Percentiles rank a stretch among this genome's conserved stretches.
Conservation (phyloP, 2,888 invertebrate species). For the Plebejus argus region DNA sequence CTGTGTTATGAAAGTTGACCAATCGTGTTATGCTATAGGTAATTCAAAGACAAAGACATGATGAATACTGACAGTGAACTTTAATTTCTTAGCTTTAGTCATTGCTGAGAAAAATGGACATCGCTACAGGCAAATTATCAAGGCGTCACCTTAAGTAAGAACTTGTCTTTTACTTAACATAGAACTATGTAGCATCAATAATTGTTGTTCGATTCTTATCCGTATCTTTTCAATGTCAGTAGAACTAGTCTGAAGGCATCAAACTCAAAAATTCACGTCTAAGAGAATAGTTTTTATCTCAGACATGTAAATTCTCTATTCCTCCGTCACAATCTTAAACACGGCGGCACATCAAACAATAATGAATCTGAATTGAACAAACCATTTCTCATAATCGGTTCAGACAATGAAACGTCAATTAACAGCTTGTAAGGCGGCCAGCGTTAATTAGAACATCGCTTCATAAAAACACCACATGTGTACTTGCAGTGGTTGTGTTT, state of each 20-base stretch:
- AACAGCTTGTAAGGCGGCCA: slow-evolving; percentile 63
- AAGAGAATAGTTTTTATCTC: neutral
- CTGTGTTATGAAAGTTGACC: too few species aligned
- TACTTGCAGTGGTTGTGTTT: slow-evolving; percentile 60
- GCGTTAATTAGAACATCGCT: slow-evolving; percentile 70
- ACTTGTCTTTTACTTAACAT: neutral
- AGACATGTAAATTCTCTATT: neutral
- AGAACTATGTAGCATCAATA: neutral
- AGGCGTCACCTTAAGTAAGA: too few species aligned
- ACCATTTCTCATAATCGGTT: slow-evolving; percentile 47
- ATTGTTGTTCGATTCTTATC: neutral
- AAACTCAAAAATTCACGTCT: too few species aligned
- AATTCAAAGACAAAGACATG: too few species aligned
- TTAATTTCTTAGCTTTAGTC: too few species aligned
- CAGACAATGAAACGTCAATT: slow-evolving; percentile 69
- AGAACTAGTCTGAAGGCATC: too few species aligned
- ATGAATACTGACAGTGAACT: too few species aligned
- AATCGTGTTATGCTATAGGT: too few species aligned
- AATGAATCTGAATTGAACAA: slow-evolving; percentile 36
- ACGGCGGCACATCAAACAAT: slow-evolving; percentile 32
- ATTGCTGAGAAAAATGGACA: too few species aligned
- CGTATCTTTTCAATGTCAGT: neutral
- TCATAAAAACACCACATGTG: slow-evolving; percentile 76
- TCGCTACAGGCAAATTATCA: too few species aligned
- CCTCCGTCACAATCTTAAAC: neutral